Evolutionary conservation across 2,113 vertebrate genomes (phyloP).

Genomic region (Corvus cornix): DNA sequence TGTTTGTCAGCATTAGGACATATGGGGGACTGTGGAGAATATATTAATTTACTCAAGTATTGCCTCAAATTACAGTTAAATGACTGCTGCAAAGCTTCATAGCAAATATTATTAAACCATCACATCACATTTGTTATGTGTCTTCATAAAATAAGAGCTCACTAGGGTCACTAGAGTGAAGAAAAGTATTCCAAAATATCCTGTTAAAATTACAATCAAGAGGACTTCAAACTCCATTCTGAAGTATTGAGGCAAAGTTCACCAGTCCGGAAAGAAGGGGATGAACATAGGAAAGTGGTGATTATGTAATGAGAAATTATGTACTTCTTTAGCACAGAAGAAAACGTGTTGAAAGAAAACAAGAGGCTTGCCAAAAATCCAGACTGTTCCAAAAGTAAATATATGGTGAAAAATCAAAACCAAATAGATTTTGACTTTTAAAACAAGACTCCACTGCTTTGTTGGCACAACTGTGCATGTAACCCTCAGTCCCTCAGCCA

Average conservation of each 20-base stretch:
- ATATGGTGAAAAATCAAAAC: neutral
- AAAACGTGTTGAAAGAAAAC: neutral
- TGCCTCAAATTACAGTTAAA: neutral
- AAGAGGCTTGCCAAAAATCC: neutral
- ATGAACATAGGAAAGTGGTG: neutral
- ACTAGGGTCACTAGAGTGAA: neutral
- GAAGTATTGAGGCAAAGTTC: neutral
- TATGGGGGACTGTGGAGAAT: neutral
- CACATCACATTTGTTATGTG: neutral
- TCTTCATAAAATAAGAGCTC: neutral
- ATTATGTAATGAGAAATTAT: neutral
- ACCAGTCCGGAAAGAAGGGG: neutral
- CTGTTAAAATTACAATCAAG: neutral
- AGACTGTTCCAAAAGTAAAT: neutral
- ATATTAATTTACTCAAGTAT: neutral
- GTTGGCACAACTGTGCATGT: accelerated
- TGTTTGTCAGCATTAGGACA: neutral
- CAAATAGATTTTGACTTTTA: neutral
- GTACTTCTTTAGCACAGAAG: neutral
- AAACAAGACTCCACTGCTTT: neutral
- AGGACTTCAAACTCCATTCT: neutral
- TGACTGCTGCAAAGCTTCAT: neutral
- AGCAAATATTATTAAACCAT: neutral
- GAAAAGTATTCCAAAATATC: neutral
- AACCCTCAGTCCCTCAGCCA: neutral